A percentile compares a stretch with the other conserved stretches of the same genome.
Evolutionary conservation across 2,888 invertebrate species (phyloP).

Genomic region (Gibbula magus): DNA sequence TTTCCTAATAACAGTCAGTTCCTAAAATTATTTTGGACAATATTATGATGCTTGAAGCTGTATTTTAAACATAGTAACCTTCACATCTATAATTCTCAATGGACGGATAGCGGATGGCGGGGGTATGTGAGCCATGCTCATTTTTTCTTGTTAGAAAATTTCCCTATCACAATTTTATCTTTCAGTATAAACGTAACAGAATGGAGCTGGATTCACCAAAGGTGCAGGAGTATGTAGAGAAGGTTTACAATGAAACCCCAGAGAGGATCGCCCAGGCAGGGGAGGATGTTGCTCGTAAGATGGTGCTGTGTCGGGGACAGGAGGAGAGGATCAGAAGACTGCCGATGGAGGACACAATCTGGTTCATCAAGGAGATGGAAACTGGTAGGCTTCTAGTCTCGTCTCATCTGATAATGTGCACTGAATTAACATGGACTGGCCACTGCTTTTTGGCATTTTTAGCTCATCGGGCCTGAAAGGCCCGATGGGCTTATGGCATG

Average conservation of each 20-base stretch:
- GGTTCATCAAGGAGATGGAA: conserved; percentile 26
- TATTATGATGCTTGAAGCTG: too few relatives aligned
- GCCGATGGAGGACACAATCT: conserved; percentile 29
- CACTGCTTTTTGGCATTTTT: too few relatives aligned
- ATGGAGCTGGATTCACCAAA: background rate
- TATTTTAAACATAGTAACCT: too few relatives aligned
- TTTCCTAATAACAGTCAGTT: too few relatives aligned
- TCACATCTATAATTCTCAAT: too few relatives aligned
- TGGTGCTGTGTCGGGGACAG: conserved; percentile 8
- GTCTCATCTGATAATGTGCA: background rate
- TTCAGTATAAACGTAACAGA: background rate
- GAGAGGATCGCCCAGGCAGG: conserved; percentile 16
- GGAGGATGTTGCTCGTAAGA: conserved; percentile 18
- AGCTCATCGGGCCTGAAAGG: too few relatives aligned
- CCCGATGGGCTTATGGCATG: too few relatives aligned
- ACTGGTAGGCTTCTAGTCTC: background rate
- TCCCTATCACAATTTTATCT: too few relatives aligned
- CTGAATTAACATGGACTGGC: background rate
- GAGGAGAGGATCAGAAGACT: conserved; percentile 20
- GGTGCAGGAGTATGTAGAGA: conserved; percentile 21
- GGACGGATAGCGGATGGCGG: too few relatives aligned
- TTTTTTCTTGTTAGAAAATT: too few relatives aligned
- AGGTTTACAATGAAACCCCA: conserved; percentile 8
- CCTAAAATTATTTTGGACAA: too few relatives aligned
- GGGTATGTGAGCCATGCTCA: too few relatives aligned